Conservation (phyloP, 2,113 vertebrate species). For the Passer montanus region DNA sequence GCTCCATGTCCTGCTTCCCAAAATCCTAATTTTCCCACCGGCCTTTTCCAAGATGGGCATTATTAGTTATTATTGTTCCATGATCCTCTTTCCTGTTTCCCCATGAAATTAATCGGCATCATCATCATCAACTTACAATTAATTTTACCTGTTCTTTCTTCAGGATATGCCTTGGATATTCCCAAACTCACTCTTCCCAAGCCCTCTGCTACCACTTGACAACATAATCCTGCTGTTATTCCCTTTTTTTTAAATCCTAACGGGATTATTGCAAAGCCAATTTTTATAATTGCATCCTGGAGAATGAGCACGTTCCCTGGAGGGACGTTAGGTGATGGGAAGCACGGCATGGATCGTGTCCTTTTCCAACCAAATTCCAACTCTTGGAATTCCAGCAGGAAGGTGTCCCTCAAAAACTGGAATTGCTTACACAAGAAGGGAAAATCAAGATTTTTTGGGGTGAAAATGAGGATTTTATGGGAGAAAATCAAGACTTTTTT, state of each 20-base stretch:
- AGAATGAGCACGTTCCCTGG: accelerated
- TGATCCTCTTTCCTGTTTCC: accelerated
- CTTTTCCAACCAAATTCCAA: background rate
- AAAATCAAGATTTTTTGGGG: slow-evolving; percentile 57
- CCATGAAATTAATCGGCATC: background rate
- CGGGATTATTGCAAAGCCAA: slow-evolving; percentile 29
- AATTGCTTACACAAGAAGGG: slow-evolving; percentile 10
- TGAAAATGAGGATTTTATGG: background rate
- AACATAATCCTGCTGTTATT: background rate
- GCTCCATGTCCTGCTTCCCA: background rate
- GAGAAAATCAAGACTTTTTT: slow-evolving; percentile 62
- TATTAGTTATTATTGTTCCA: background rate
- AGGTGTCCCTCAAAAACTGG: background rate
- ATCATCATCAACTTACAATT: background rate
- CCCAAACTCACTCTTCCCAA: background rate
- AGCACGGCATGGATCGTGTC: accelerated
- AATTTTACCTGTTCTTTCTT: background rate
- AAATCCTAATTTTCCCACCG: background rate
- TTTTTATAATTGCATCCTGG: background rate
- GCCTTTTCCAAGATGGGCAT: background rate
- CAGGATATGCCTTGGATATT: background rate
- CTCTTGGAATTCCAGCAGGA: background rate
- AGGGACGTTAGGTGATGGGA: background rate
- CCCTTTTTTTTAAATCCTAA: background rate
- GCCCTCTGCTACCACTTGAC: background rate